Conservation (phyloP, 2,113 vertebrate species). For the Alexandromys fortis region DNA sequence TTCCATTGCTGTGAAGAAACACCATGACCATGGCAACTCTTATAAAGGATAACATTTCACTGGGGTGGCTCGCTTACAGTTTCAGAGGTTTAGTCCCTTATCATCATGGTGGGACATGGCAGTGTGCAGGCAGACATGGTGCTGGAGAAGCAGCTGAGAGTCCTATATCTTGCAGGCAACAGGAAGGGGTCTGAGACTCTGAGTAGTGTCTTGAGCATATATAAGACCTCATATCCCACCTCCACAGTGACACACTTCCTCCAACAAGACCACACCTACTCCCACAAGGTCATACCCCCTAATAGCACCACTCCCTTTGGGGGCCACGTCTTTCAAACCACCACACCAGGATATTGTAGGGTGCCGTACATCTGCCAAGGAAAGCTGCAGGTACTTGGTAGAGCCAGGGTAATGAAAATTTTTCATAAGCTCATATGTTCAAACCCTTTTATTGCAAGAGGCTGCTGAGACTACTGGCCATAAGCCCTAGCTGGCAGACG, state of each 20-base stretch:
- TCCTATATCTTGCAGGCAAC: not conserved
- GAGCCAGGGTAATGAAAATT: not conserved
- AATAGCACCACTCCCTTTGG: not conserved
- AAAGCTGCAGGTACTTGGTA: not conserved
- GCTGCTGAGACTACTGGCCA: not conserved
- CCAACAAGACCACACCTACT: not conserved
- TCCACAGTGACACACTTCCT: not conserved
- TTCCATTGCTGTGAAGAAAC: not conserved
- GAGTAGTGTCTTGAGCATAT: not conserved
- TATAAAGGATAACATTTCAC: not conserved
- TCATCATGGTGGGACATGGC: not conserved
- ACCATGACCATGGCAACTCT: not conserved
- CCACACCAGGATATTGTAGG: not conserved
- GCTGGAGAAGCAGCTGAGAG: not conserved
- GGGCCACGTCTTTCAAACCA: not conserved
- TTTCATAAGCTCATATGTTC: not conserved
- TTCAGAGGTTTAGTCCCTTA: not conserved
- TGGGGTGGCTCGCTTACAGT: not conserved
- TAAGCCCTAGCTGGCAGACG: not conserved
- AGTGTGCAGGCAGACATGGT: not conserved
- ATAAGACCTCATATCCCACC: not conserved
- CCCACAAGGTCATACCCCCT: not conserved
- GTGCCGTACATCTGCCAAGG: not conserved
- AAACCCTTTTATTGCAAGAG: not conserved
- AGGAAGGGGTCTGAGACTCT: not conserved